These are phyloP conservation scores for Nannoperca obscura DNA, from an alignment of 2,797 vertebrate genomes.

Conservation along the genomic window DNA sequence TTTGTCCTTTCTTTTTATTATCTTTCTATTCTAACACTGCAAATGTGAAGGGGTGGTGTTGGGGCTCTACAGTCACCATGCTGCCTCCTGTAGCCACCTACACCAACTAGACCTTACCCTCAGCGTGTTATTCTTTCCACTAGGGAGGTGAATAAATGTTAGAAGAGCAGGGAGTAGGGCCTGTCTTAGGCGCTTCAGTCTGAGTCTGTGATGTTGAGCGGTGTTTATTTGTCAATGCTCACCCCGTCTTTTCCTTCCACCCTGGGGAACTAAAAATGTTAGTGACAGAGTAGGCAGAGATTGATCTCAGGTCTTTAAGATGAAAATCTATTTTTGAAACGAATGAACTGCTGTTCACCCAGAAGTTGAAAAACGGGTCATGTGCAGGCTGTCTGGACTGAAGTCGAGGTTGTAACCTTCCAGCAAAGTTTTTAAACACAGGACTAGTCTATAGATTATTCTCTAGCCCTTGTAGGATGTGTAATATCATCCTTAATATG, in stretches of 20 bases:
- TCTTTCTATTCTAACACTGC: constrained; percentile 58
- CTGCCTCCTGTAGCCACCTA: constrained; percentile 64
- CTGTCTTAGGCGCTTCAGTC: constrained; percentile 59
- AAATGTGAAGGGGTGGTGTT: constrained; percentile 71
- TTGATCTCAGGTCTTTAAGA: constrained; percentile 47
- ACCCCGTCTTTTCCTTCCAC: constrained; percentile 57
- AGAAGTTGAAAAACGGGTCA: constrained; percentile 59
- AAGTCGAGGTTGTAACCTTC: constrained; percentile 45
- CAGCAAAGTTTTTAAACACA: constrained; percentile 26
- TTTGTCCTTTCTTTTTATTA: constrained; percentile 29
- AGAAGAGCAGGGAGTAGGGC: constrained; percentile 49
- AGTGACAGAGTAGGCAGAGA: constrained; percentile 46
- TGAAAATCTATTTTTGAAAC: constrained; percentile 70
- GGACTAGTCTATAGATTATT: constrained; percentile 2
- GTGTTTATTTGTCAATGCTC: constrained; percentile 79
- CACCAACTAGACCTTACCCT: constrained; percentile 69
- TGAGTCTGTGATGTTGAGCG: constrained; percentile 62
- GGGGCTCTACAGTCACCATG: constrained; percentile 36
- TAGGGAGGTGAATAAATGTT: constrained; percentile 70
- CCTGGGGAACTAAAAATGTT: constrained; percentile 58
- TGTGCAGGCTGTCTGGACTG: constrained; percentile 47
- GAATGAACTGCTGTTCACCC: constrained; percentile 59
- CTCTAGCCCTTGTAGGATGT: constrained; percentile 19
- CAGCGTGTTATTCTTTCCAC: constrained; percentile 79
- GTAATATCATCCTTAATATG: constrained; percentile 27